Evolutionary conservation across 2,797 vertebrate species (phyloP).

Genomic region (Merluccius polli): DNA sequence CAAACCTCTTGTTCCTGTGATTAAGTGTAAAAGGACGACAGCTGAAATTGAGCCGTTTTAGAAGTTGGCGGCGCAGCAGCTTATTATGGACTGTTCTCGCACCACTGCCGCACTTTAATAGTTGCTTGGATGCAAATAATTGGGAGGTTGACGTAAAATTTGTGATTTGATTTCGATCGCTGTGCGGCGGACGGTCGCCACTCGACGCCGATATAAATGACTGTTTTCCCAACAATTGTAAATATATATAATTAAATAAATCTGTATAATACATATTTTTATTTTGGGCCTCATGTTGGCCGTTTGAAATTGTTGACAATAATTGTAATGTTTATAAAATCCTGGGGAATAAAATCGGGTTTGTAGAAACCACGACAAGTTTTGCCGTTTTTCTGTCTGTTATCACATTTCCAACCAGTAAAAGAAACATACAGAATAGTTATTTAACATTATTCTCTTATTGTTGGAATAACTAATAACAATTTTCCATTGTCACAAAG

Average conservation of each 20-base stretch:
- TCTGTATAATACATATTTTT: conserved; percentile 3
- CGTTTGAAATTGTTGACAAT: not conserved
- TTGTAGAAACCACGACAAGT: not conserved
- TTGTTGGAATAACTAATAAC: not conserved
- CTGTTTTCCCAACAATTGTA: conserved; percentile 4
- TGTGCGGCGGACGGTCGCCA: not conserved
- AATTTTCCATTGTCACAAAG: not conserved
- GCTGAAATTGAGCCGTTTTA: conserved; percentile 17
- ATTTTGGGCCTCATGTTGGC: not conserved
- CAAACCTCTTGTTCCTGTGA: not conserved
- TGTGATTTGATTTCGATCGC: conserved; percentile 15
- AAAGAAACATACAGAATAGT: not conserved
- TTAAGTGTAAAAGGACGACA: not conserved
- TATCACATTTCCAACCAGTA: not conserved
- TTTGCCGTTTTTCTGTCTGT: not conserved
- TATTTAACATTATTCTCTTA: not conserved
- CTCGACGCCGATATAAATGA: not conserved
- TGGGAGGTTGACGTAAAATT: conserved; percentile 7
- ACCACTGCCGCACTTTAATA: conserved; percentile 73
- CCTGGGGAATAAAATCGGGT: not conserved
- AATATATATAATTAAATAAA: not conserved
- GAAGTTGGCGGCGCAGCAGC: not conserved
- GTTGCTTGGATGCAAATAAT: conserved; percentile 16
- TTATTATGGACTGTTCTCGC: conserved; percentile 48
- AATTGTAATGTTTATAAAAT: not conserved